Evolutionary conservation across 2,113 vertebrate genomes (phyloP), one percentile per base, ranked within the genome.

Genomic region (Chaetorhynchus papuensis): DNA sequence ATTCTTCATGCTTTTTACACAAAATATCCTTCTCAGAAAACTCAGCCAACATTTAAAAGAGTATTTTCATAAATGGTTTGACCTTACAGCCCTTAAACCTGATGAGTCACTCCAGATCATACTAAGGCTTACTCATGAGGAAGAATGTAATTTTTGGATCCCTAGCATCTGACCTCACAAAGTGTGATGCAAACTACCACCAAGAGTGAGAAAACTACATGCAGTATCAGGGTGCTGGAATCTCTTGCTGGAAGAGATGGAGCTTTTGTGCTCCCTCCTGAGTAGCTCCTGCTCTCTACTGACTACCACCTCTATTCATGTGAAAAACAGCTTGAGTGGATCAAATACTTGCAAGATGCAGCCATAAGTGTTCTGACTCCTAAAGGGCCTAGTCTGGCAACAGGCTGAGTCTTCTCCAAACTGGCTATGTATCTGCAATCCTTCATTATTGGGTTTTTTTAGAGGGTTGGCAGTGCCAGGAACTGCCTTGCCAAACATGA

Each of bases 91-190:
- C 60, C 79, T 91, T 85, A 74, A 70, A 83, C 93, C 66, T 52
- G 35, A 66, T 95, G 94, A 96, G 64, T 96, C 96, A 96, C 50
- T 76, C 30, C 47, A 70, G 79, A 86, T 83, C 85, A 92, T 63
- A 37, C 93, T 83, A 60, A 44, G 66, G 87, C 82, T 96, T 96
- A 96, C 85, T 95, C 93, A 97, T 41, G 42, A 96, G 79, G 85
- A 95, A 63, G 93, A 95, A 85, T 52, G 64, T 44, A 88, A 91
- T 93, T 91, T 83, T 83, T 91, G 78, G 59, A 84, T 93, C 87
- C 84, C 88, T 90, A 85, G 54, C 63, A 77, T 86, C 84, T 94
- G 91, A 91, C 87, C 50, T 91, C 90, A 90, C 52, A 81, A 66
- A 68, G 59, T 27, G 60, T 85, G 91, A 96, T 87, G 90, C 92